Conservation (phyloP, 2,113 vertebrate genomes). For the Verasper variegatus region DNA sequence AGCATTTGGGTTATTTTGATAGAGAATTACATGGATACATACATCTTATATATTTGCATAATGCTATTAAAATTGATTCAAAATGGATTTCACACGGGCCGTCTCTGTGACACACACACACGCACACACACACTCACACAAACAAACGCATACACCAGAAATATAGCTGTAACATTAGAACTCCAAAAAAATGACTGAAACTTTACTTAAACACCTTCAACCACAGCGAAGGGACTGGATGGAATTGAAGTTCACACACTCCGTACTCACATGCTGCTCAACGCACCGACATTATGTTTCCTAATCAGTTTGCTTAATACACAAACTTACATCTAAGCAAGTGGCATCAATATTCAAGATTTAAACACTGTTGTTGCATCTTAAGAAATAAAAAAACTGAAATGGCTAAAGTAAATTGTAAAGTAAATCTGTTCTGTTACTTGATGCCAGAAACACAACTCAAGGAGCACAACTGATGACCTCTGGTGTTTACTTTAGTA, state of each 20-base stretch:
- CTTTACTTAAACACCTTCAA: constrained; percentile 27
- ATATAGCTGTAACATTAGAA: constrained; percentile 64
- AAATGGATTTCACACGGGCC: constrained; percentile 54
- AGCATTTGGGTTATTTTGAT: constrained; percentile 73
- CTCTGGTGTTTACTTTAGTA: constrained; percentile 16
- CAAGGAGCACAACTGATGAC: constrained; percentile 22
- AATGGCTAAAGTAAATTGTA: constrained; percentile 17
- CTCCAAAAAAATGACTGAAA: constrained; percentile 40
- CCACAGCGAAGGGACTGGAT: constrained; percentile 29
- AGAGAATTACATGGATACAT: constrained; percentile 75
- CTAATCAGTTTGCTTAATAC: constrained; percentile 38
- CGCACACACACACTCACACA: not conserved
- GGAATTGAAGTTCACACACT: constrained; percentile 37
- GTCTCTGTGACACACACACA: not conserved
- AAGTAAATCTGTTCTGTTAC: not conserved
- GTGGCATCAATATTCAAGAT: constrained; percentile 38
- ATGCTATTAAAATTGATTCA: constrained; percentile 61
- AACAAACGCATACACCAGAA: constrained; percentile 21
- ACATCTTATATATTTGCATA: constrained; percentile 78
- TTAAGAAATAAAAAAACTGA: not conserved
- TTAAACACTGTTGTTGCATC: constrained; percentile 47
- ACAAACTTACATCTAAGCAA: constrained; percentile 44
- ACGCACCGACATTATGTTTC: constrained; percentile 19
- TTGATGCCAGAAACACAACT: not conserved
- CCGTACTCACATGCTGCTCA: constrained; percentile 21